phyloP scores from a whole-genome alignment of 2,113 vertebrate species.

The Peucedramus taeniatus region DNA sequence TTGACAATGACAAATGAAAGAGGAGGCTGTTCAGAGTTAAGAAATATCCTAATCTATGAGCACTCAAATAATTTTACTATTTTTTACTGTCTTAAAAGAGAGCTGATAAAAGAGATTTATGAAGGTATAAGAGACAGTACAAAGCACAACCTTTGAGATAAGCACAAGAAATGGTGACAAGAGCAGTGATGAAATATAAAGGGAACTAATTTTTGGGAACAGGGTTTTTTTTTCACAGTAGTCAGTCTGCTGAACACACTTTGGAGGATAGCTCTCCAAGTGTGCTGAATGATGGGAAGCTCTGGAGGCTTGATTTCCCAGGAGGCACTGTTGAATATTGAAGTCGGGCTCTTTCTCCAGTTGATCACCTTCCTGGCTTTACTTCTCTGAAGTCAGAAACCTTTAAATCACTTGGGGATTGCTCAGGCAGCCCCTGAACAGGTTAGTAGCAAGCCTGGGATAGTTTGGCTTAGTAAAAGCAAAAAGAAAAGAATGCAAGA shows the following conservation, averaged over 20 bases:
- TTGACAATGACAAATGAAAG: conserved; percentile 3
- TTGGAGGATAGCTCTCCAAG: not conserved
- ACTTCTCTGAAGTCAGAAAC: not conserved
- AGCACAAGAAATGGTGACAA: not conserved
- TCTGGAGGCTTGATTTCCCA: not conserved
- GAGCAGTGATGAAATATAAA: not conserved
- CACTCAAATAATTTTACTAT: not conserved
- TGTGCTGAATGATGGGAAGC: not conserved
- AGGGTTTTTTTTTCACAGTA: not conserved
- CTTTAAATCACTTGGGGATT: not conserved
- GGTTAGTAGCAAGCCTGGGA: not conserved
- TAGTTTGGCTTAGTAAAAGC: not conserved
- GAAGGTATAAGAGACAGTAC: not conserved
- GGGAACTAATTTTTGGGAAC: not conserved
- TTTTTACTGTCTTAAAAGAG: not conserved
- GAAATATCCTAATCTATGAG: not conserved
- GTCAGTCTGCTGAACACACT: not conserved
- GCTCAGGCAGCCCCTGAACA: not conserved
- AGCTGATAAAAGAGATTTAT: not conserved
- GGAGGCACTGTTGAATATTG: not conserved
- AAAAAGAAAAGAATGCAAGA: not conserved
- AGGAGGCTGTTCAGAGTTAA: not conserved
- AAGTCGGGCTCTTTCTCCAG: not conserved
- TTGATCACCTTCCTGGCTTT: not conserved
- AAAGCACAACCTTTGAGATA: conserved; percentile 5